Evolutionary conservation across 2,888 invertebrate species (phyloP).

Genomic region (Acrocera orbiculus): DNA sequence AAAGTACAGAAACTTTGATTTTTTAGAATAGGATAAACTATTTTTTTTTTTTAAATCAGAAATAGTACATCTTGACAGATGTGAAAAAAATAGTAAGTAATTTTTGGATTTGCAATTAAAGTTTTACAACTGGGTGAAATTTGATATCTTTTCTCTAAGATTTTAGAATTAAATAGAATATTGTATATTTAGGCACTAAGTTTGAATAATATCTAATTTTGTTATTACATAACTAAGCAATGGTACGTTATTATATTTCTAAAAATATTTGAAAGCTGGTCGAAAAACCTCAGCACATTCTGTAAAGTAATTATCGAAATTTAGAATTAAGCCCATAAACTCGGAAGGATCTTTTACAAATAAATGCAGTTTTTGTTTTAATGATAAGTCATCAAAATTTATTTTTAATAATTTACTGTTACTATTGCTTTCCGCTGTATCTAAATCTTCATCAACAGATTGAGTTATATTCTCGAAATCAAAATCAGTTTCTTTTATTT

Average conservation of each 20-base stretch:
- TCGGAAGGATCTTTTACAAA: conserved; percentile 79
- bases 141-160: conserved; percentile 50
- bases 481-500: conserved; percentile 64
- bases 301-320: conserved; percentile 53
- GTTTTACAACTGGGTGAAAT: conserved; percentile 78
- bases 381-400: conserved; percentile 57
- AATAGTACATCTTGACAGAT: too few species aligned
- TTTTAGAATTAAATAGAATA: conserved; percentile 72
- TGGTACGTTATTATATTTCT: conserved; percentile 43
- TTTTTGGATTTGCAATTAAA: conserved; percentile 63
- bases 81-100: too few species aligned
- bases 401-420: conserved; percentile 55
- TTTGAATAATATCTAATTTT: conserved; percentile 46
- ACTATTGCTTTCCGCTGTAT: conserved; percentile 30
- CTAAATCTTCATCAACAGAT: conserved; percentile 12
- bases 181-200: conserved; percentile 67
- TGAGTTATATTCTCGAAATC: conserved; percentile 39
- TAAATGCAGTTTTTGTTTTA: conserved; percentile 56
- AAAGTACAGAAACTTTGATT: too few species aligned
- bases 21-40: too few species aligned
- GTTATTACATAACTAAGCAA: conserved; percentile 54
- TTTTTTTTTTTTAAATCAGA: too few species aligned
- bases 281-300: conserved; percentile 47
- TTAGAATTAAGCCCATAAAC: conserved; percentile 55
- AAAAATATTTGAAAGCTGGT: too few species aligned